These are phyloP conservation scores for Cantharis flavilabris DNA, from an alignment of 2,888 invertebrate species.

Conservation along the genomic window DNA sequence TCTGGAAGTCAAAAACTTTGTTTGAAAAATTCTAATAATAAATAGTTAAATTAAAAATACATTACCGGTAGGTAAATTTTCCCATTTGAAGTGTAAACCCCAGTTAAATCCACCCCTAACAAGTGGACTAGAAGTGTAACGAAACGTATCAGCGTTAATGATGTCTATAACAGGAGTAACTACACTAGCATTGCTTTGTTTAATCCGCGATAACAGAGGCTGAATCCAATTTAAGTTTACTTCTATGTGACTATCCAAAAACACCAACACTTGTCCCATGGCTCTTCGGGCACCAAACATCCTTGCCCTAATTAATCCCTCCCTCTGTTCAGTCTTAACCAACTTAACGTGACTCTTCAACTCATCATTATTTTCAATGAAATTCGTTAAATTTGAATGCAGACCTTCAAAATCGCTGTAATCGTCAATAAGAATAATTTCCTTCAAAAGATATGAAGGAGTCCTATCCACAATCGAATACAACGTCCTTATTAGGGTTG, in stretches of 20 bases:
- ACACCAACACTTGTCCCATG: constrained; percentile 81
- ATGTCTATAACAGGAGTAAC: constrained; percentile 93
- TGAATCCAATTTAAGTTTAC: constrained; percentile 90
- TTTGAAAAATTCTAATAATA: too few species aligned
- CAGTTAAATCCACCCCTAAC: constrained; percentile 97
- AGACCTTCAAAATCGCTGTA: constrained; percentile 76
- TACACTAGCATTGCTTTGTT: constrained; percentile 67
- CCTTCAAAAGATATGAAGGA: constrained; percentile 73
- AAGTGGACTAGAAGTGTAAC: constrained; percentile 86
- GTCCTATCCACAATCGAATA: constrained; percentile 85
- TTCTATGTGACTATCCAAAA: constrained; percentile 95
- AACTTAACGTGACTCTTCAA: constrained; percentile 62
- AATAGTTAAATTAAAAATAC: background rate
- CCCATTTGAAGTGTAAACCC: constrained; percentile 97
- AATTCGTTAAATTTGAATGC: constrained; percentile 64
- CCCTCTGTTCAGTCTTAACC: constrained; percentile 74
- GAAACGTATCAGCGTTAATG: constrained; percentile 92
- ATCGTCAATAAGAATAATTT: constrained; percentile 92
- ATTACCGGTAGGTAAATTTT: constrained; percentile 76
- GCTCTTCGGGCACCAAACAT: constrained; percentile 87
- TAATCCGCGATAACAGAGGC: constrained; percentile 78
- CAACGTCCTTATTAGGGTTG: constrained; percentile 84
- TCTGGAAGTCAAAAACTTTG: too few species aligned
- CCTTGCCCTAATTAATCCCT: constrained; percentile 92
- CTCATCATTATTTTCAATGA: constrained; percentile 61